Percentiles rank a stretch among this genome's conserved stretches.
Conservation (phyloP, 2,797 vertebrate species). For the Onychomys leucogaster region DNA sequence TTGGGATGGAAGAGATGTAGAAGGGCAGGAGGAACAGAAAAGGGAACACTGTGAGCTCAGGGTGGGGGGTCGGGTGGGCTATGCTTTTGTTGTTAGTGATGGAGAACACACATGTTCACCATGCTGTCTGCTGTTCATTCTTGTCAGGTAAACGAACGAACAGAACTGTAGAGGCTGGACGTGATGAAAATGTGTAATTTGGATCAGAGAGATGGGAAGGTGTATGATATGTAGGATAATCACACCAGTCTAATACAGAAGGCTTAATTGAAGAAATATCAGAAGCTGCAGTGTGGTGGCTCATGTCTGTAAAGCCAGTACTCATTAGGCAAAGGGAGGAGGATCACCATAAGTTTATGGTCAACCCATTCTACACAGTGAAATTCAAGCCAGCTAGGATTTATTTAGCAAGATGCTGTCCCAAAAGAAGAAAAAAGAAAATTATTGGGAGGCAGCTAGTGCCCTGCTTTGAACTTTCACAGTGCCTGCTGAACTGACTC, state of each 20-base stretch:
- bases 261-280: neutral
- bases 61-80: neutral
- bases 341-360: neutral
- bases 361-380: neutral
- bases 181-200: neutral
- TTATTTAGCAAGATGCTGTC: neutral
- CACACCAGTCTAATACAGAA: neutral
- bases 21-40: neutral
- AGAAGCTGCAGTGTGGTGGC: neutral
- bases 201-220: neutral
- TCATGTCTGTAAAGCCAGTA: neutral
- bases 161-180: neutral
- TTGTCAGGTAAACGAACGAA: neutral
- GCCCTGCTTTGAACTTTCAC: neutral
- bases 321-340: neutral
- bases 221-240: neutral
- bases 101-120: neutral
- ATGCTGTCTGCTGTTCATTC: neutral
- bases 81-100: neutral
- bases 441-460: neutral
- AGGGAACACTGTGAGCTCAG: rapidly evolving
- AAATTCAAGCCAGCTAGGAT: neutral
- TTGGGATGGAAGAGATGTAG: neutral
- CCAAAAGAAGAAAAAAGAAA: neutral
- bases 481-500: neutral